Base-by-base conservation (phyloP, 2,888 invertebrate species). In the Argyresthia albistria region DNA sequence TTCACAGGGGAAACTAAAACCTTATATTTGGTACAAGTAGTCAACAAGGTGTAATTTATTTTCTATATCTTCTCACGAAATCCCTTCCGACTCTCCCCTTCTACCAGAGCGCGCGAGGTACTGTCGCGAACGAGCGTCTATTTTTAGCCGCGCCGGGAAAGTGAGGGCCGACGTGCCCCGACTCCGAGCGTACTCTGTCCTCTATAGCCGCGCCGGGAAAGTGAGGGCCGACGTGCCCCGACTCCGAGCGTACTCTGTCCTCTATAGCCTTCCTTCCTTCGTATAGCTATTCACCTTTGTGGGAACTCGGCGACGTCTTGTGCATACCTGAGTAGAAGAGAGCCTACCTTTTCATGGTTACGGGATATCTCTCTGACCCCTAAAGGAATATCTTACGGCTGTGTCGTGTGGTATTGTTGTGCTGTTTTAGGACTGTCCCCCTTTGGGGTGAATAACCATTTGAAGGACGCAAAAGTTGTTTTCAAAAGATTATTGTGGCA, bases 121-220 rank as follows among this genome's bases (percentile, higher is more conserved):
- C 47, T 53, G 57, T 2, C 25, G 57, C 69, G 67, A 63, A 68
- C 65, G 73, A 82, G 83, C 80, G 70, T 82, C 83, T 86, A 84
- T 84, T 84, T 84, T 83, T 86, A 84, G 84, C 69, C 59, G 61
- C 61, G 70, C 76, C 79, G 80, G 82, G 77, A 79, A 77, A 80
- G 74, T 76, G 72, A 73, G 73, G 72, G 67, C 65, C 66, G 55
- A 55, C 53, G 68, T 60, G 61, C 69, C 71, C 74, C 76, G 70
- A 72, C 73, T 76, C 71, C 70, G 75, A 71, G 70, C 78, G 71
- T 70, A 66, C 69, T 43, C 68, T 65, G 67, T 69, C 60, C 65
- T 25, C 25, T 25, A 25, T 25, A 25, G 25, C 25, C 25, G 61
- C 61, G 70, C 76, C 79, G 80, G 82, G 77, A 79, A 77, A 80